Evolutionary conservation across 1,140 invertebrate species (phyloP), one percentile per base, ranked within the genome.

Genomic region (Tigriopus japonicus): DNA sequence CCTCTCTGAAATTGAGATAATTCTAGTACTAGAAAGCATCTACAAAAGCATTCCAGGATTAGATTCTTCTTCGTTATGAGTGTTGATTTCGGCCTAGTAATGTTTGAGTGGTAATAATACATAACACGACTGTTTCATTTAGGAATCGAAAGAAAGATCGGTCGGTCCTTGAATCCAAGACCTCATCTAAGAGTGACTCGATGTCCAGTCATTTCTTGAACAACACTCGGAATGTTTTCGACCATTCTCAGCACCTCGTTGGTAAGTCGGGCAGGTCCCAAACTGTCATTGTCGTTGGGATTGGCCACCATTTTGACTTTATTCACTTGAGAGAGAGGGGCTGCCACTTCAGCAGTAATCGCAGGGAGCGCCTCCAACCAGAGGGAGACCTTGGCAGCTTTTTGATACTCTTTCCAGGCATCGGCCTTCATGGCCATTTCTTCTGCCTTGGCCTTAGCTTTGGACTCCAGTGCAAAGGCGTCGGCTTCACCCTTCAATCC

Each of bases 331-430:
- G 87, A 86, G 54, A 97, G 70, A n/a, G 91, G 89, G 43, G 88
- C 88, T 28, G 91, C 87, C 52, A 96, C 86, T 74, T 95, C 91
- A 42, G 90, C 90, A 28, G 90, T 87, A 68, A 94, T 77, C 88
- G 89, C 92, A 40, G 93, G 92, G 67, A 96, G 72, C 17, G 86
- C 87, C 61, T 95, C 88, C 24, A 97, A 77, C 67, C 95, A 82
- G 92, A 97, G 95, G 68, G 95, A 90, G 49, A 94, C 81, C 82
- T 95, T 91, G 35, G 93, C 93, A 52, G 93, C 92, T 64, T 87
- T 87, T 63, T 89, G 85, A 68, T 94, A 97, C 68, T 94, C 87
- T 68, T 86, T 88, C 80, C 84, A 96, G 21, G 92, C 92, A 66
- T 92, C 88, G 6, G 91, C 92, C 70, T 96, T 96, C 73, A 89